Evolutionary conservation across 2,888 invertebrate genomes (phyloP).

Genomic region (Tachina grossa): DNA sequence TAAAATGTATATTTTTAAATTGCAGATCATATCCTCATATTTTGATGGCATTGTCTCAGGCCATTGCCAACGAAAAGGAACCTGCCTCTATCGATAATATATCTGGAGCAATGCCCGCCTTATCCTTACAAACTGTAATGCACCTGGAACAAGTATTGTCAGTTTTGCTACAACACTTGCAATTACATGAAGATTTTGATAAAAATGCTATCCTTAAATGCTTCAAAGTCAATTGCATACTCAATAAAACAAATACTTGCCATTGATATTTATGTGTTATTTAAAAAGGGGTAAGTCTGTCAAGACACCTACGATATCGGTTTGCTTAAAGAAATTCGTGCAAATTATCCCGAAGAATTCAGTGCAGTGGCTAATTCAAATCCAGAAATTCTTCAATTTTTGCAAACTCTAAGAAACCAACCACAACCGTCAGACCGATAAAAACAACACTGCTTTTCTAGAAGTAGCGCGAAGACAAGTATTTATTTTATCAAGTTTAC

Average conservation of each 20-base stretch:
- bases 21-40: too few relatives aligned
- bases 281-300: slow-evolving; percentile 84
- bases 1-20: too few relatives aligned
- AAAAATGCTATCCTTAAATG: slow-evolving; percentile 88
- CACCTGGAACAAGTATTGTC: slow-evolving; percentile 90
- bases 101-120: too few relatives aligned
- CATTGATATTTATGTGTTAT: slow-evolving; percentile 84
- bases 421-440: neutral
- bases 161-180: slow-evolving; percentile 87
- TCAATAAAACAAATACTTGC: slow-evolving; percentile 85
- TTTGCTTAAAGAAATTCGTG: too few relatives aligned
- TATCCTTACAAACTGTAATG: slow-evolving; percentile 86
- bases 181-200: slow-evolving; percentile 88
- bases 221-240: slow-evolving; percentile 83
- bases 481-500: too few relatives aligned
- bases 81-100: too few relatives aligned
- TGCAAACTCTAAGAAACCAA: slow-evolving; percentile 77
- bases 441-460: slow-evolving; percentile 27
- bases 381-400: slow-evolving; percentile 78
- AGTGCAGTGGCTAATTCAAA: slow-evolving; percentile 82
- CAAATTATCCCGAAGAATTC: slow-evolving; percentile 85
- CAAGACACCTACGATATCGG: slow-evolving; percentile 74
- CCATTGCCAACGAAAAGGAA: too few relatives aligned
- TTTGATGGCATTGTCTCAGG: too few relatives aligned
- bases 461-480: slow-evolving; percentile 31